Conservation (phyloP, 2,888 invertebrate species). For the Pandemis corylana region DNA sequence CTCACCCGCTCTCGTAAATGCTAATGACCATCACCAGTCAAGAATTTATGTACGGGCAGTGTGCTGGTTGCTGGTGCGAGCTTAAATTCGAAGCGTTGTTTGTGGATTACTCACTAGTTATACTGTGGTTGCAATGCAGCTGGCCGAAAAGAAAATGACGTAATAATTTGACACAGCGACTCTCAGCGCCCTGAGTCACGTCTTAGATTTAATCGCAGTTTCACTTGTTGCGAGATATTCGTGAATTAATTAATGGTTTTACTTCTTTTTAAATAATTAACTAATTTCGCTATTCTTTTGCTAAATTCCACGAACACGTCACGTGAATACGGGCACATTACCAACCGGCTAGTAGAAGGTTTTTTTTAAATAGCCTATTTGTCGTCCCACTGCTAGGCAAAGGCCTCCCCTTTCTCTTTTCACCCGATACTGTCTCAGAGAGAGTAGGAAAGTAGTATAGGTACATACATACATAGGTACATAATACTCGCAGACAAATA, state of each 20-base stretch:
- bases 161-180: constrained; percentile 26
- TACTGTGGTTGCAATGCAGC: constrained; percentile 11
- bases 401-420: too few relatives aligned
- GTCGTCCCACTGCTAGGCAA: too few relatives aligned
- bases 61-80: neutral
- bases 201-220: constrained; percentile 22
- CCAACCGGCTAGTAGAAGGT: too few relatives aligned
- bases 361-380: too few relatives aligned
- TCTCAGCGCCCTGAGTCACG: constrained; percentile 33
- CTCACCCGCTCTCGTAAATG: too few relatives aligned
- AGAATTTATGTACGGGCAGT: neutral
- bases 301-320: too few relatives aligned
- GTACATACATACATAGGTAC: too few relatives aligned
- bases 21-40: too few relatives aligned
- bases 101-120: constrained; percentile 1
- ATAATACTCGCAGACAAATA: too few relatives aligned
- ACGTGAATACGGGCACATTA: too few relatives aligned
- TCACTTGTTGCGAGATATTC: constrained; percentile 18
- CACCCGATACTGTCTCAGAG: too few relatives aligned
- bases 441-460: too few relatives aligned
- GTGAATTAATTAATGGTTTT: neutral
- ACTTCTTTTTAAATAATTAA: neutral
- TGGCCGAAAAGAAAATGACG: constrained; percentile 25
- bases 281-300: neutral
- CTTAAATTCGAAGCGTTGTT: neutral